Base-by-base conservation (phyloP, 2,113 vertebrate species). In the Lepisosteus oculatus region DNA sequence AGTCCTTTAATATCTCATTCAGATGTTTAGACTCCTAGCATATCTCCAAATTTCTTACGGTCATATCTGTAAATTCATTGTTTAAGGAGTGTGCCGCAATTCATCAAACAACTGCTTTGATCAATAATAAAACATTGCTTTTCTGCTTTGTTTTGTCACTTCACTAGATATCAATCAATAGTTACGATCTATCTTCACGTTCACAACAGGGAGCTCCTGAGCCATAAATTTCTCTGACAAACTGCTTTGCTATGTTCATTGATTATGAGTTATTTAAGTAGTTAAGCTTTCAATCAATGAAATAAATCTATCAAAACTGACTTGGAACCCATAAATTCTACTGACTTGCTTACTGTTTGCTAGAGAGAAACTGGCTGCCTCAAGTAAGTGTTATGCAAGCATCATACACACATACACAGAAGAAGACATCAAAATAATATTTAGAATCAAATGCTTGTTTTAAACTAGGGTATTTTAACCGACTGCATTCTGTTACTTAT, bases 91-190 rank as follows among this genome's bases (percentile, higher is more conserved):
- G 7, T 12, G 13, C 11, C 3, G 13, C 3, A 59, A 12, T 13
- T n/a, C 56, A 59, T 4, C 3, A 59, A 11, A 12, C 4, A 12
- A 59, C 56, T 4, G 1, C 56, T 12, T 59, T 6, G 56, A n/a
- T 59, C 56, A 59, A 59, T 59, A n/a, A 59, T 59, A 59, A 59
- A 59, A 4, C 12, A 59, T 59, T 59, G 56, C 56, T 59, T 59
- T 59, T n/a, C n/a, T 12, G 56, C 56, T 12, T 14, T 59, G 56
- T 59, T 59, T 59, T 59, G 11, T 59, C 56, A 59, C 56, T 4
- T n/a, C 56, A 59, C 56, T 59, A 59, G 56, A 59, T 59, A 59
- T 59, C 56, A 59, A n/a, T 59, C 56, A 59, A 59, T 59, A 59
- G 13, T 59, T 59, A 59, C n/a, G 56, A 59, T 59, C 56, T 14